Percentiles rank a stretch among this genome's conserved stretches.
phyloP scores from a whole-genome alignment of 2,888 invertebrate genomes.

The Pelosia muscerda region DNA sequence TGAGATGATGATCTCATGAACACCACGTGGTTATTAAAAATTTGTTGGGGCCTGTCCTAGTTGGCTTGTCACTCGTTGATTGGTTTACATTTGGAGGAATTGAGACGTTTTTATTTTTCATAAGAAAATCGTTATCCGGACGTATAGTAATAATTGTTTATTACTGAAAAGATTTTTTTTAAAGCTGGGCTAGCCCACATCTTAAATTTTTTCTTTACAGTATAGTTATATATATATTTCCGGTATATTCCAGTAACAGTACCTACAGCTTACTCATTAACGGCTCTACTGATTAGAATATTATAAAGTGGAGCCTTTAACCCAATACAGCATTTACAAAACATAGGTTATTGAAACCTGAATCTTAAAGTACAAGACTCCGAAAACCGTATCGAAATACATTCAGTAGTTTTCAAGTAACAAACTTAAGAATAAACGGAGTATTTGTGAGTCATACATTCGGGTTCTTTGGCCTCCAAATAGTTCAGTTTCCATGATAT shows the following conservation, averaged over 20 bases:
- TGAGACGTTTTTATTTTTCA: neutral
- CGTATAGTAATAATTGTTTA: neutral
- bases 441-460: neutral
- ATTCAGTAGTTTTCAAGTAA: slow-evolving; percentile 10
- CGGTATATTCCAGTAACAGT: too few species aligned
- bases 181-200: too few species aligned
- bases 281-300: neutral
- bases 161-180: neutral
- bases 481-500: slow-evolving; percentile 12
- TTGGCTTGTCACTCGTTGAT: neutral
- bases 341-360: too few species aligned
- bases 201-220: too few species aligned
- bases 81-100: neutral
- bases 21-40: neutral
- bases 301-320: too few species aligned
- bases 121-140: too few species aligned
- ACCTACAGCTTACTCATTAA: too few species aligned
- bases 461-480: slow-evolving; percentile 6
- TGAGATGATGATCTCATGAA: neutral
- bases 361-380: neutral
- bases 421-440: slow-evolving; percentile 5
- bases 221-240: too few species aligned
- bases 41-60: neutral
- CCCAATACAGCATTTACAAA: too few species aligned
- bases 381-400: slow-evolving; percentile 2